Conservation (phyloP, 2,113 vertebrate species). For the Mastomys natalensis region DNA sequence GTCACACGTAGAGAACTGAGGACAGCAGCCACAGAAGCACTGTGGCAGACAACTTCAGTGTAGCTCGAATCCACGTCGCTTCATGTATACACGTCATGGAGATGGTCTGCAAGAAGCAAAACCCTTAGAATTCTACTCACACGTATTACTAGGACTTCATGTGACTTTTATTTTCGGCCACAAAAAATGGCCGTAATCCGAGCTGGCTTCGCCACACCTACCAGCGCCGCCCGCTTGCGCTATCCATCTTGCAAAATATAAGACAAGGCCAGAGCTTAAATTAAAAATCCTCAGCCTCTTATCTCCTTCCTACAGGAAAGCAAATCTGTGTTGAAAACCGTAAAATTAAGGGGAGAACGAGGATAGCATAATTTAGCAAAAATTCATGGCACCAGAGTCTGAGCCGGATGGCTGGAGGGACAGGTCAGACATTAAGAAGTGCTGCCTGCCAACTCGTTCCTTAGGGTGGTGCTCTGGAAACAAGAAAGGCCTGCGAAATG, state of each 20-base stretch:
- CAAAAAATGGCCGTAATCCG: conserved; percentile 87
- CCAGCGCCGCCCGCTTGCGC: conserved; percentile 82
- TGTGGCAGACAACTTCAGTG: not conserved
- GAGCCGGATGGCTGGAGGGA: conserved; percentile 91
- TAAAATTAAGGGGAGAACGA: conserved; percentile 96
- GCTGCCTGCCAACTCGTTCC: conserved; percentile 88
- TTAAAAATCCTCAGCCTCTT: conserved; percentile 95
- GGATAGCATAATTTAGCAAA: conserved; percentile 95
- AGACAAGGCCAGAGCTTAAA: conserved; percentile 93
- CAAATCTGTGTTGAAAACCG: conserved; percentile 98
- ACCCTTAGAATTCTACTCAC: conserved; percentile 72
- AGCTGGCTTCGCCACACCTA: conserved; percentile 87
- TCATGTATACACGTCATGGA: not conserved
- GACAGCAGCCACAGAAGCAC: not conserved
- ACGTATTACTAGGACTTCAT: conserved; percentile 82
- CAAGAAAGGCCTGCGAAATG: conserved; percentile 71
- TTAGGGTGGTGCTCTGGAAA: conserved; percentile 88
- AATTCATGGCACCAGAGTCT: conserved; percentile 90
- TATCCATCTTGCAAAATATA: conserved; percentile 89
- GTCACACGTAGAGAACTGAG: not conserved
- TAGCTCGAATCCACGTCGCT: conserved; percentile 66
- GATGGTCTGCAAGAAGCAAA: conserved; percentile 60
- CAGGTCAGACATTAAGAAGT: conserved; percentile 91
- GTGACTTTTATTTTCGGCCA: conserved; percentile 86
- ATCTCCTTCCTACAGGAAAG: conserved; percentile 97